These are phyloP conservation scores for Colinus virginianus DNA, from an alignment of 2,113 vertebrate genomes.

Conservation along the genomic window DNA sequence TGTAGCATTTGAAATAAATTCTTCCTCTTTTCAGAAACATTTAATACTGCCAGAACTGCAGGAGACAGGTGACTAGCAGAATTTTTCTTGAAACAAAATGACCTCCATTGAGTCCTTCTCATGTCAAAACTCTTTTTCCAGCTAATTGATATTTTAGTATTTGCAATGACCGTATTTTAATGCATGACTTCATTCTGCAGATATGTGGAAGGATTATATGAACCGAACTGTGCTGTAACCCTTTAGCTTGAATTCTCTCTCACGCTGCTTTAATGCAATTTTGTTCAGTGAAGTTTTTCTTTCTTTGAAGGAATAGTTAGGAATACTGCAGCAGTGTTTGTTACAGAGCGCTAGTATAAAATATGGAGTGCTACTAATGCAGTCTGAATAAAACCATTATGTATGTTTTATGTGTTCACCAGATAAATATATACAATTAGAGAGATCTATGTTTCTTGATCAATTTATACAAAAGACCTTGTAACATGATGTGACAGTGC, in stretches of 20 bases:
- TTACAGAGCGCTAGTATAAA: neutral
- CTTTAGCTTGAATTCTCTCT: neutral
- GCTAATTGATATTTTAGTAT: neutral
- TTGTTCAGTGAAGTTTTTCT: neutral
- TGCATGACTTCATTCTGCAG: neutral
- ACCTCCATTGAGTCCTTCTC: neutral
- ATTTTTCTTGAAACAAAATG: neutral
- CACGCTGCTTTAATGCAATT: fast-evolving
- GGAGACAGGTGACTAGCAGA: neutral
- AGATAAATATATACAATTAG: neutral
- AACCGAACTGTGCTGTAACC: neutral
- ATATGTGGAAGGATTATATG: neutral
- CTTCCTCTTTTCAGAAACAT: neutral
- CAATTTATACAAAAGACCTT: neutral
- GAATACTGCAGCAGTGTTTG: neutral
- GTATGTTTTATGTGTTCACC: neutral
- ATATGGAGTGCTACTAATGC: neutral
- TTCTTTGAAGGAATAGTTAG: neutral
- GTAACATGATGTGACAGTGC: neutral
- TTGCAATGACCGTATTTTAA: neutral
- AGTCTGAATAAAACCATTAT: neutral
- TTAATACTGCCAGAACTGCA: neutral
- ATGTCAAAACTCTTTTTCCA: neutral
- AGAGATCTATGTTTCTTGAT: neutral
- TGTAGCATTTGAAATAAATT: neutral